Conservation (phyloP, 2,113 vertebrate species). For the Phylloscopus trochiloides region DNA sequence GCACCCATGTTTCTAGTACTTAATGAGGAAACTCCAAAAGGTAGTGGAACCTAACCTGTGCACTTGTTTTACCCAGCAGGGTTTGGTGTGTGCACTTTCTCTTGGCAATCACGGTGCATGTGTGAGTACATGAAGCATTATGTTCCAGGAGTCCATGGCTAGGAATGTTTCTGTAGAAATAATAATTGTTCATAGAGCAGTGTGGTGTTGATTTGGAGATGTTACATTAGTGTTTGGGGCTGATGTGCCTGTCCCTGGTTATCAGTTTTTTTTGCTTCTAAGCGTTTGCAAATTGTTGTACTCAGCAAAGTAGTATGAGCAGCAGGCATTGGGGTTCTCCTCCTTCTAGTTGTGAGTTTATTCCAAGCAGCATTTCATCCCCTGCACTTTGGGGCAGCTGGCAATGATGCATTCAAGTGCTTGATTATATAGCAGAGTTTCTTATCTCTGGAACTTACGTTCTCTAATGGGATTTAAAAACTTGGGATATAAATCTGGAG, state of each 20-base stretch:
- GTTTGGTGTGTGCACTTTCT: neutral
- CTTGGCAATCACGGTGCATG: rapidly evolving
- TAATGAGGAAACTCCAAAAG: slow-evolving; percentile 97
- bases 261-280: neutral
- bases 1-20: slow-evolving; percentile 84
- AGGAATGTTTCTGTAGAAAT: neutral
- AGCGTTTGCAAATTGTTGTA: neutral
- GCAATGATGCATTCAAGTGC: neutral
- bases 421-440: neutral
- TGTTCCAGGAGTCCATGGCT: neutral
- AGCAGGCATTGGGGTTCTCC: neutral
- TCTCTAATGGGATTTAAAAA: neutral
- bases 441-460: neutral
- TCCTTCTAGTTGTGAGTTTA: neutral
- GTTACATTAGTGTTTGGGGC: neutral
- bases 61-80: neutral
- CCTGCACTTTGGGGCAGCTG: neutral
- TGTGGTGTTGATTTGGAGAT: neutral
- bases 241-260: neutral
- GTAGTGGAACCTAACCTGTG: slow-evolving; percentile 57
- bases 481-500: neutral
- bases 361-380: neutral
- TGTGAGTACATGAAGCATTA: neutral
- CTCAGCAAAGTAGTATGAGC: neutral
- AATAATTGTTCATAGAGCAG: neutral